Percentiles rank a stretch among this genome's conserved stretches.
These are phyloP conservation scores for Crepidodera aurea DNA, from an alignment of 2,888 invertebrate genomes.

Conservation along the genomic window DNA sequence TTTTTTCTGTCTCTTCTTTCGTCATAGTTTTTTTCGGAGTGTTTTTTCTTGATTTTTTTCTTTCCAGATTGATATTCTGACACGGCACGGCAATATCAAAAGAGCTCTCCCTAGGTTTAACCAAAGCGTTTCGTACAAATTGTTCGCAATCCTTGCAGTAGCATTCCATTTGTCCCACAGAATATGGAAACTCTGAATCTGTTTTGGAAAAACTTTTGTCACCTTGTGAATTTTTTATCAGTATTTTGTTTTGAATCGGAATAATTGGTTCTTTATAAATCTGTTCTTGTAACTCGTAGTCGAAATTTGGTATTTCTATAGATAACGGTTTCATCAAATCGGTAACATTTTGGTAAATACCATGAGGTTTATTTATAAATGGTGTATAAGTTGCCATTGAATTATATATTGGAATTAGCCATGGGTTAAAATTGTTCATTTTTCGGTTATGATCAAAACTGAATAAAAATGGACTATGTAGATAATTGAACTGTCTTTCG, in stretches of 20 bases:
- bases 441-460: not conserved
- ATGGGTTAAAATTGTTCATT: not conserved
- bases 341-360: no score
- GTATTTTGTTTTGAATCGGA: not conserved
- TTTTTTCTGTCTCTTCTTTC: no score
- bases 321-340: not conserved
- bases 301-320: not conserved
- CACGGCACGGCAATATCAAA: no score
- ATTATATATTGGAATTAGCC: not conserved
- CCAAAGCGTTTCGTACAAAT: not conserved
- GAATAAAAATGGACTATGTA: no score
- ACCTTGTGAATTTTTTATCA: not conserved
- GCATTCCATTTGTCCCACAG: not conserved
- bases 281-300: not conserved
- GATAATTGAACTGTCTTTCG: not conserved
- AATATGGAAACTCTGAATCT: no score
- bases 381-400: not conserved
- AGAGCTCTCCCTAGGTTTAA: no score
- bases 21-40: not conserved
- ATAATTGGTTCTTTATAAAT: not conserved
- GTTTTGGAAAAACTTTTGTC: no score
- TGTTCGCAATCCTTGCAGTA: not conserved
- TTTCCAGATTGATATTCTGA: not conserved
- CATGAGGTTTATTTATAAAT: no score
- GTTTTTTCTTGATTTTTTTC: not conserved